phyloP scores from a whole-genome alignment of 2,113 vertebrate genomes.

The Ictidomys tridecemlineatus region DNA sequence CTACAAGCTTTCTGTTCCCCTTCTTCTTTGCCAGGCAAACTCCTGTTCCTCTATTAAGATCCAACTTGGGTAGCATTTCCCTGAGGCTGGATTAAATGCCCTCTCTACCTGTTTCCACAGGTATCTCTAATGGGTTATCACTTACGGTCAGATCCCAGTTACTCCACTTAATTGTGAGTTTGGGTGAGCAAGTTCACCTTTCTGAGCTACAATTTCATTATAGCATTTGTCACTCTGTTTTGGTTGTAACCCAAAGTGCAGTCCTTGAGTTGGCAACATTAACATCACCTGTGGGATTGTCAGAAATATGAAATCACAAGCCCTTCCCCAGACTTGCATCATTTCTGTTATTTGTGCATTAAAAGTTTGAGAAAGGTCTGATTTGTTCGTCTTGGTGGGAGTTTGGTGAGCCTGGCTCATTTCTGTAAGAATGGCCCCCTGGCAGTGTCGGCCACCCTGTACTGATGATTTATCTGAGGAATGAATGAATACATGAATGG shows the following conservation, averaged over 20 bases:
- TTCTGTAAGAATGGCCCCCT: neutral
- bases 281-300: neutral
- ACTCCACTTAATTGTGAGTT: neutral
- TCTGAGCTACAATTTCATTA: neutral
- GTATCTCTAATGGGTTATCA: neutral
- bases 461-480: neutral
- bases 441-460: neutral
- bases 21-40: neutral
- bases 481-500: neutral
- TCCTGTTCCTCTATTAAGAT: neutral
- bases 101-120: neutral
- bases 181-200: neutral
- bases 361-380: slow-evolving; percentile 10
- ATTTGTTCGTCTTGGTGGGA: neutral
- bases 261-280: neutral
- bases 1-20: neutral
- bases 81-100: neutral
- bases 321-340: neutral
- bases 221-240: neutral
- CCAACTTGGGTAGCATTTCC: neutral
- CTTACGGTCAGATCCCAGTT: neutral
- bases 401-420: neutral
- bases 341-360: neutral
- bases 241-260: neutral
- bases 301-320: neutral